Percentiles rank a stretch among this genome's conserved stretches.
phyloP scores from a whole-genome alignment of 2,797 vertebrate species.

The Zonotrichia albicollis region DNA sequence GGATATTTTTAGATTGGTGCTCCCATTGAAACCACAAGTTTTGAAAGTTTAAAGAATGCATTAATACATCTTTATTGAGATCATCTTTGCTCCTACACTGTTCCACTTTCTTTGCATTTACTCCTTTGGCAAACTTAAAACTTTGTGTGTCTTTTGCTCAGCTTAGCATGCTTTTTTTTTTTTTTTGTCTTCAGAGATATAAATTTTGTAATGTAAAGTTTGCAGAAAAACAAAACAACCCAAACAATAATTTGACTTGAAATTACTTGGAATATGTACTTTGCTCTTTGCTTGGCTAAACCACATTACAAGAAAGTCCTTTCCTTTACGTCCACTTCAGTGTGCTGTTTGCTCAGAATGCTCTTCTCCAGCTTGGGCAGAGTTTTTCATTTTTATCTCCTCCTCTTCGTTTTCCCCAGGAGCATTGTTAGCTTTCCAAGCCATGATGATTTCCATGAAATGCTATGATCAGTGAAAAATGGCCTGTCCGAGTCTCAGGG shows the following conservation, averaged over 20 bases:
- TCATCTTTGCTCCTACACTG: neutral
- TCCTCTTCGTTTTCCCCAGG: neutral
- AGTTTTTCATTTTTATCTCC: neutral
- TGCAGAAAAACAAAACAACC: neutral
- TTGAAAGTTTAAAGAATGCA: constrained; percentile 23
- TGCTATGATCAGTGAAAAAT: neutral
- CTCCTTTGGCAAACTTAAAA: neutral
- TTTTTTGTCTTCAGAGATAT: neutral
- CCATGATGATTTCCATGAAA: neutral
- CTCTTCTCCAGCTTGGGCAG: neutral
- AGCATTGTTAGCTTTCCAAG: neutral
- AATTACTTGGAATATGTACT: neutral
- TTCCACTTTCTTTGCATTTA: constrained; percentile 18
- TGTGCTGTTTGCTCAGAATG: neutral
- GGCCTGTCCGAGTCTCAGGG: neutral
- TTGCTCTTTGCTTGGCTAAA: neutral
- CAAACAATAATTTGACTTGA: neutral
- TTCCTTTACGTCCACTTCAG: neutral
- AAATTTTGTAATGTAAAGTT: neutral
- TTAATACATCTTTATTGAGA: neutral
- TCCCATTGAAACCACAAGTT: constrained; percentile 34
- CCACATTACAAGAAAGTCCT: neutral
- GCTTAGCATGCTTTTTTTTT: neutral
- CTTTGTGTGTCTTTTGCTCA: neutral
- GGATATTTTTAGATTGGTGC: constrained; percentile 39